Conservation (phyloP, 2,797 vertebrate species). For the Falco rusticolus region DNA sequence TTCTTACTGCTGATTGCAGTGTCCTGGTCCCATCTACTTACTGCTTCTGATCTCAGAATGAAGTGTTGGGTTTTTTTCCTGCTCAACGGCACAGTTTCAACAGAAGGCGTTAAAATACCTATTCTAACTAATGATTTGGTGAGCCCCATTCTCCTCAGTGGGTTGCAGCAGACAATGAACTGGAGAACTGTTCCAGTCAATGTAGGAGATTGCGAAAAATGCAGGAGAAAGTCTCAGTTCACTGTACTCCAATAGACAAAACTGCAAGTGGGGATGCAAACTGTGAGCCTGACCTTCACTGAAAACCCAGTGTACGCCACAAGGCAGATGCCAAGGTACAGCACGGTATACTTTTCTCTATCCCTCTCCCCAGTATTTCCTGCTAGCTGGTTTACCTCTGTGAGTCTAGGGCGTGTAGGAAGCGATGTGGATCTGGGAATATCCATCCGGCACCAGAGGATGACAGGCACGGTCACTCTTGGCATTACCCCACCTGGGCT, state of each 20-base stretch:
- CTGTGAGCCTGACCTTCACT: not conserved
- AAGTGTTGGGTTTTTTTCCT: too few relatives aligned
- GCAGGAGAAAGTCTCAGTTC: not conserved
- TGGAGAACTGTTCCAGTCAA: not conserved
- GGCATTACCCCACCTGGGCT: not conserved
- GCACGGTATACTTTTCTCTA: fast-evolving
- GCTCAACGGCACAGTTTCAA: not conserved
- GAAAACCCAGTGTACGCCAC: not conserved
- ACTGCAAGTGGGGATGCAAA: not conserved
- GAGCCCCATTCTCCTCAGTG: not conserved
- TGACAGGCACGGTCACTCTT: not conserved
- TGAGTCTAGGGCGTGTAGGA: not conserved
- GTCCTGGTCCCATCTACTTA: not conserved
- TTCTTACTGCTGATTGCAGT: not conserved
- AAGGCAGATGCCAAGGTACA: not conserved
- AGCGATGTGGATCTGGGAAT: not conserved
- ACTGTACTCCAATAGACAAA: not conserved
- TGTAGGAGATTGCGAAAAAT: not conserved
- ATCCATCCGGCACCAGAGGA: not conserved
- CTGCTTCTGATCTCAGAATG: not conserved
- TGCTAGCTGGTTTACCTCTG: not conserved
- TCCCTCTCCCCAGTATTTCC: not conserved
- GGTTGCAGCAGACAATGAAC: not conserved
- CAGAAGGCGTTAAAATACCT: not conserved
- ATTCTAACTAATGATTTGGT: not conserved